These are phyloP conservation scores for Crotalus viridis DNA, from an alignment of 2,113 vertebrate species.

Conservation along the genomic window DNA sequence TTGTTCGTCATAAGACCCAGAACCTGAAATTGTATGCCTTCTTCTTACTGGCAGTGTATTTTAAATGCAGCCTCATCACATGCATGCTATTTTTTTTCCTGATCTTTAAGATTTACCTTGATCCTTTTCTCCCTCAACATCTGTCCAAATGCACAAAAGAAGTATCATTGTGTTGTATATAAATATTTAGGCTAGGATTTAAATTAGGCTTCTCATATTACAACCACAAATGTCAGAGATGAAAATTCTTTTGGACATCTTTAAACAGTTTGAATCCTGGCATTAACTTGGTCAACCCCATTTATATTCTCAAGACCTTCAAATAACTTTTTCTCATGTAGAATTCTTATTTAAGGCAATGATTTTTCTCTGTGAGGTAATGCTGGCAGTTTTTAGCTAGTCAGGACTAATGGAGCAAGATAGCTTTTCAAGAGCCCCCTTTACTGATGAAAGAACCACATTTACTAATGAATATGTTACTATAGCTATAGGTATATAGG, in stretches of 20 bases:
- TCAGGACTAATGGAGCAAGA: slow-evolving; percentile 16
- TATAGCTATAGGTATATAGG: not conserved
- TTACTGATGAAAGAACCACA: slow-evolving; percentile 16
- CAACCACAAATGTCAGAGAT: not conserved
- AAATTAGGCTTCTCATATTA: not conserved
- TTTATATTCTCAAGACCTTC: not conserved
- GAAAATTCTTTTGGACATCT: not conserved
- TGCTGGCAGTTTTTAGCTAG: slow-evolving; percentile 25
- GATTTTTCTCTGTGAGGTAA: slow-evolving; percentile 30
- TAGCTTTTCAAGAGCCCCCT: not conserved
- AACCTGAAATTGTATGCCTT: not conserved
- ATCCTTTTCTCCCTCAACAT: not conserved
- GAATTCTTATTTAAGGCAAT: slow-evolving; percentile 10
- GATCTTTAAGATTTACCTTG: not conserved
- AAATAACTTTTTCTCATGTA: not conserved
- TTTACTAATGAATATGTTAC: not conserved
- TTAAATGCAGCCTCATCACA: not conserved
- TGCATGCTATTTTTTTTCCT: not conserved
- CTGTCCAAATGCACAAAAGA: not conserved
- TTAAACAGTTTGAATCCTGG: not conserved
- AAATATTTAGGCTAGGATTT: not conserved
- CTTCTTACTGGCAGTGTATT: not conserved
- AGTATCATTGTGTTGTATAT: not conserved
- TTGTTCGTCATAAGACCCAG: not conserved
- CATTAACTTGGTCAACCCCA: slow-evolving; percentile 5